These are phyloP conservation scores for Diabrotica undecimpunctata DNA, from an alignment of 1,140 invertebrate species.

Conservation along the genomic window DNA sequence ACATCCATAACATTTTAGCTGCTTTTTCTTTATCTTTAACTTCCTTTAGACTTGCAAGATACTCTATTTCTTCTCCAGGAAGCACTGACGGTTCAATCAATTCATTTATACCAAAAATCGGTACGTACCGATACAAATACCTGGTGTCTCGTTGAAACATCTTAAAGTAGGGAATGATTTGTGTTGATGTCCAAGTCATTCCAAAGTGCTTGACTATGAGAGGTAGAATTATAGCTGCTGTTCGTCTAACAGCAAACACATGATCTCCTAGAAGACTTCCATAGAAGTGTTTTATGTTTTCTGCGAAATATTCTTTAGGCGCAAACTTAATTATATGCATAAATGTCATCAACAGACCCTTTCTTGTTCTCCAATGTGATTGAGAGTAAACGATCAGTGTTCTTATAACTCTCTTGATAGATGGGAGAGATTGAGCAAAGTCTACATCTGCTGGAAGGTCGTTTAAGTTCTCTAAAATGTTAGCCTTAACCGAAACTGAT, in stretches of 20 bases:
- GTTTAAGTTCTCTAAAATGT: slow-evolving; percentile 37
- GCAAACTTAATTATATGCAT: slow-evolving; percentile 37
- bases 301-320: slow-evolving; percentile 37
- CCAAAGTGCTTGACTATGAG: slow-evolving; percentile 40
- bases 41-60: slow-evolving; percentile 26
- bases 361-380: slow-evolving; percentile 39
- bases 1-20: slow-evolving; percentile 23
- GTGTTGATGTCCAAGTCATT: slow-evolving; percentile 34
- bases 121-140: slow-evolving; percentile 37
- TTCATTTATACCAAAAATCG: slow-evolving; percentile 41
- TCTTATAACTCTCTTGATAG: slow-evolving; percentile 31
- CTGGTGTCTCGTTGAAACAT: slow-evolving; percentile 30
- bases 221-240: slow-evolving; percentile 39
- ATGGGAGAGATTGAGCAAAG: slow-evolving; percentile 26
- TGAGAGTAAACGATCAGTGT: slow-evolving; percentile 33
- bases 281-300: slow-evolving; percentile 38
- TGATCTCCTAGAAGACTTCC: slow-evolving; percentile 36
- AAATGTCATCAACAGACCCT: slow-evolving; percentile 38
- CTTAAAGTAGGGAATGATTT: slow-evolving; percentile 33
- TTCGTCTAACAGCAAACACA: slow-evolving; percentile 38
- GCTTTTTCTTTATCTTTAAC: slow-evolving; percentile 13
- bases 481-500: slow-evolving; percentile 36
- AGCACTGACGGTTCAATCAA: slow-evolving; percentile 35
- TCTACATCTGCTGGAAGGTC: slow-evolving; percentile 28
- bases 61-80: slow-evolving; percentile 8